Conservation (phyloP, 2,113 vertebrate species). For the Strix aluco region DNA sequence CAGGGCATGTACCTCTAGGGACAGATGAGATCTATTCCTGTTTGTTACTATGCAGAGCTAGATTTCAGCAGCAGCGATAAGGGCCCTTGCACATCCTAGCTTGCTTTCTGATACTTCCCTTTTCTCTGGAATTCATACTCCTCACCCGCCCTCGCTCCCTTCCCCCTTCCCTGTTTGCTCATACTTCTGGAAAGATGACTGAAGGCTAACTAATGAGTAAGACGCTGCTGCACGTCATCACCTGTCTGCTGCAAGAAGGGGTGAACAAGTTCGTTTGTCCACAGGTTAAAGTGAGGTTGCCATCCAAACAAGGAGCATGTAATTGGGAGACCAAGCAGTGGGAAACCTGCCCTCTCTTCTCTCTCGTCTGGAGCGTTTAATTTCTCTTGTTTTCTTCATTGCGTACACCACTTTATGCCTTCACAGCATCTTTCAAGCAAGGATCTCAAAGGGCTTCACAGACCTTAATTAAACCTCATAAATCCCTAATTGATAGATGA, state of each 20-base stretch:
- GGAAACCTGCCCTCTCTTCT: slow-evolving; percentile 37
- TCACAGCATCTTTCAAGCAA: slow-evolving; percentile 38
- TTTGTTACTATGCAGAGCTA: slow-evolving; percentile 31
- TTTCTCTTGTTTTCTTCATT: slow-evolving; percentile 53
- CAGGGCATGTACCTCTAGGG: slow-evolving; percentile 58
- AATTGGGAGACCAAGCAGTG: slow-evolving; percentile 40
- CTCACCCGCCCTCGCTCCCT: slow-evolving; percentile 2
- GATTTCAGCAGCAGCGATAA: slow-evolving; percentile 43
- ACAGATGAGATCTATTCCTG: slow-evolving; percentile 55
- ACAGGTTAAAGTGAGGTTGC: slow-evolving; percentile 45
- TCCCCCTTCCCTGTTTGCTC: slow-evolving; percentile 66
- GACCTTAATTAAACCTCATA: slow-evolving; percentile 65
- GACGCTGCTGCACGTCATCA: slow-evolving; percentile 58
- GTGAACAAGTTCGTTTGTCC: slow-evolving; percentile 75
- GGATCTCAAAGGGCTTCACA: slow-evolving; percentile 20
- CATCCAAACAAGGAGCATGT: slow-evolving; percentile 18
- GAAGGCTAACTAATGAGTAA: slow-evolving; percentile 75
- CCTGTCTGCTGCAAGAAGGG: slow-evolving; percentile 63
- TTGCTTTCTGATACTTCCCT: slow-evolving; percentile 63
- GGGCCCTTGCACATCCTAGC: slow-evolving; percentile 55
- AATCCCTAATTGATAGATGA: slow-evolving; percentile 45
- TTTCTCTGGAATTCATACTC: slow-evolving; percentile 58
- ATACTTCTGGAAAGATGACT: slow-evolving; percentile 74
- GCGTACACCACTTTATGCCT: slow-evolving; percentile 10
- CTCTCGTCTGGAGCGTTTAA: slow-evolving; percentile 31